phyloP scores from a whole-genome alignment of 2,113 vertebrate species.

The Fulica atra region DNA sequence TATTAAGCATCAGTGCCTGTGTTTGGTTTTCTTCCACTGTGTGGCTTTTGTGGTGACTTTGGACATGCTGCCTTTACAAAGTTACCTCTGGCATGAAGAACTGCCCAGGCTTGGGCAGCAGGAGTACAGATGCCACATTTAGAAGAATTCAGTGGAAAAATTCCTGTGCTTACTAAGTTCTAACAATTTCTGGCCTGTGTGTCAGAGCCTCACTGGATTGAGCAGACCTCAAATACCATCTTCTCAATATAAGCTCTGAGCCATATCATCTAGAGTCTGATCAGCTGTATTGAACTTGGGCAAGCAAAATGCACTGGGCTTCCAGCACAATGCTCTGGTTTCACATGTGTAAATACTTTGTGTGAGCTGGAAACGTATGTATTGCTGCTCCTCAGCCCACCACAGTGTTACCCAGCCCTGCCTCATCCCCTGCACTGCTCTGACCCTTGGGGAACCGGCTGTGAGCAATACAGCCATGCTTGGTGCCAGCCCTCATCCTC shows the following conservation, averaged over 20 bases:
- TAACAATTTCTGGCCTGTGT: background rate
- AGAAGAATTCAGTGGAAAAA: background rate
- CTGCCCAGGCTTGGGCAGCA: background rate
- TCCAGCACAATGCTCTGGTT: background rate
- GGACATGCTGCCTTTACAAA: background rate
- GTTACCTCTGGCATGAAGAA: accelerated
- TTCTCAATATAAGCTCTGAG: background rate
- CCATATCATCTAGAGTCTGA: background rate
- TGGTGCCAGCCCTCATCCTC: background rate
- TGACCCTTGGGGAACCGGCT: background rate
- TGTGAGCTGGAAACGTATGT: background rate
- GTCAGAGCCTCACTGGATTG: background rate
- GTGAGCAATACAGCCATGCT: background rate
- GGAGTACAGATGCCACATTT: accelerated
- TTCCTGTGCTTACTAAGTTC: background rate
- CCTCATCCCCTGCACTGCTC: background rate
- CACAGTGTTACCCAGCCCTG: background rate
- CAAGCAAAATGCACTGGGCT: background rate
- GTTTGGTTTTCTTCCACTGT: background rate
- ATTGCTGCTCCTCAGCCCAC: background rate
- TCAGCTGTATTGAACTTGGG: background rate
- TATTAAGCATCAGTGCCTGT: background rate
- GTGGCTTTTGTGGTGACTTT: background rate
- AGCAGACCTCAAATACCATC: background rate
- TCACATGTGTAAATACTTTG: background rate